These are phyloP conservation scores for Epistrophe grossulariae DNA, from an alignment of 2,888 invertebrate genomes.

Conservation along the genomic window DNA sequence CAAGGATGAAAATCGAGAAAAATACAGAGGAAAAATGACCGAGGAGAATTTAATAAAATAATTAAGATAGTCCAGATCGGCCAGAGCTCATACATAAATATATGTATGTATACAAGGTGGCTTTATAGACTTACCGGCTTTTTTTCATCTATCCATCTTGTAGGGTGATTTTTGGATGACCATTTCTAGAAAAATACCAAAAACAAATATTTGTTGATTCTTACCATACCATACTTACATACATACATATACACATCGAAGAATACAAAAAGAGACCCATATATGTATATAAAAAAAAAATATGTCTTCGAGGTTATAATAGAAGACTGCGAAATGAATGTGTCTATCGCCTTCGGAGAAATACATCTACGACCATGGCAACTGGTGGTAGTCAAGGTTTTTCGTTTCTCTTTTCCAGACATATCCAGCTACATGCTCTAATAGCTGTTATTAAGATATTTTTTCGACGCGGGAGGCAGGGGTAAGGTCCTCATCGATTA, in stretches of 20 bases:
- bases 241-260: neutral
- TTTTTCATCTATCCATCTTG: constrained; percentile 15
- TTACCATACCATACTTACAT: constrained; percentile 1
- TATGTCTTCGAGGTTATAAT: constrained; percentile 35
- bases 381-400: constrained; percentile 69
- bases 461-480: constrained; percentile 1
- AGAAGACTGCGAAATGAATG: constrained; percentile 57
- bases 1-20: constrained; percentile 51
- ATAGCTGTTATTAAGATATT: constrained; percentile 53
- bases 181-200: constrained; percentile 32
- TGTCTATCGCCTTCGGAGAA: constrained; percentile 58
- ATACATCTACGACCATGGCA: constrained; percentile 58
- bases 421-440: neutral
- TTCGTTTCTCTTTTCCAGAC: constrained; percentile 43
- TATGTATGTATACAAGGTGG: constrained; percentile 6
- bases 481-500: constrained; percentile 22
- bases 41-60: constrained; percentile 54
- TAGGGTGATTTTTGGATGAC: constrained; percentile 46
- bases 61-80: constrained; percentile 57
- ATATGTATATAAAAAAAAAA: neutral
- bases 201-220: constrained; percentile 66
- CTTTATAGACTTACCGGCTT: constrained; percentile 51
- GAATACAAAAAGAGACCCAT: constrained; percentile 7
- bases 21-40: constrained; percentile 23
- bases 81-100: constrained; percentile 12